Base-by-base conservation (phyloP, 2,113 vertebrate species). In the Pluvialis apricaria region DNA sequence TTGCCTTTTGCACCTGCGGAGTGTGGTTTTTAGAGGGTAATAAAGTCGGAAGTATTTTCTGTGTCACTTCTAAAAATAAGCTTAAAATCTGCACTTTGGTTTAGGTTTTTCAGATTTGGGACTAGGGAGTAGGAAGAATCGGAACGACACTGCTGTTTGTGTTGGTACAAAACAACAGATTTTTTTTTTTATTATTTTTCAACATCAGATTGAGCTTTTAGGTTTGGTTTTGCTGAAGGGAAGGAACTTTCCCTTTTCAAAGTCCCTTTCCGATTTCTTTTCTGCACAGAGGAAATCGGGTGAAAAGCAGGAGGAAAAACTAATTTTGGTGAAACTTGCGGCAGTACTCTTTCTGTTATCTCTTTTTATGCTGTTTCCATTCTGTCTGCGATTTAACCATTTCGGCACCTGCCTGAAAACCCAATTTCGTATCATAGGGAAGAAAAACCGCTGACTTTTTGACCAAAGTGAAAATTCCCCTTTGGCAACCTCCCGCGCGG, bases 211-310 rank as follows among this genome's bases (percentile, higher is more conserved):
- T 10, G 3, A 10, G 28, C 70, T 87, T 91, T 68, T 38, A 54
- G 42, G 28, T 80, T 79, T 65, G 69, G 61, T 55, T 82, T 91
- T 85, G 68, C 51, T 75, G 65, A 47, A 91, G 57, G 77, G 57
- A 78, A 91, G 65, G 84, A 40, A 57, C 65, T 95, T 89, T 82
- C 77, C 54, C n/a, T 82, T 91, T 91, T 85, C 49, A 21, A 94
- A 84, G 40, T 8, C 25, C 51, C 47, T 64, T 84, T 52, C 25
- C 4, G 1, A 22, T 75, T 87, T 68, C 49, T 92, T 82, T 85
- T 80, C 68, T 52, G 31, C 31, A 1, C 2, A 34, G 68, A 77
- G 90, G 82, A 75, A 95, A 72, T 8, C 0, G 5, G 20, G 55
- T 75, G 45, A 80, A 87, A 76, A 82, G 60, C 15, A 81, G 75